Evolutionary conservation across 2,113 vertebrate species (phyloP), one percentile per base, ranked within the genome.

Genomic region (Turdus rufiventris): DNA sequence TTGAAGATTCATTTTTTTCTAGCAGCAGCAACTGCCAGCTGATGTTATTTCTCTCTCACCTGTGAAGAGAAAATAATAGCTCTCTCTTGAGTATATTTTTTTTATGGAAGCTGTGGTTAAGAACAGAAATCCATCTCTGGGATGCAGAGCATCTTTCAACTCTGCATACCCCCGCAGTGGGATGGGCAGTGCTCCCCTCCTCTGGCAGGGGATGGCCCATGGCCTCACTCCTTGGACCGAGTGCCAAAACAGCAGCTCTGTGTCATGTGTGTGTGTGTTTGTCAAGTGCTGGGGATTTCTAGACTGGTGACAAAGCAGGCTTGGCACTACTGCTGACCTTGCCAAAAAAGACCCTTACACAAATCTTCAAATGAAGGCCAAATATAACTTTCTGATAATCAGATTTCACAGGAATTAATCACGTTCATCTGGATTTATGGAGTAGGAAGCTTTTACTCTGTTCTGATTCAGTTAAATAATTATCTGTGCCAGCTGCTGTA

Each of bases 381-480:
- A 89, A 76, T 83, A 43, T 25, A 79, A 73, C 42, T 5, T 47
- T 40, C 34, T 62, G 33, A 33, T 72, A 62, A 68, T 14, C 82
- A 91, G 68, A 76, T 73, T 60, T 87, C 54, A 47, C 25, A 29
- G n/a, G 54, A 65, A 91, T 95, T 85, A 82, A 62, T 85, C 58
- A 94, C 5, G 0, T 75, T 95, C 81, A 66, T 70, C 78, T 91
- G 81, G 51, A 89, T 89, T 94, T 79, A 51, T 56, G 60, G 65
- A 51, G 38, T 80, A 85, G 93, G 78, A 93, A 95, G 75, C 43
- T 29, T 88, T 76, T 83, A 34, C 51, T 88, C 54, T 65, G 34
- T n/a, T 91, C 71, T 89, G 94, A 96, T 88, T 95, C 94, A 91
- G 85, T 76, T 77, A 54, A 91, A 76, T 58, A 79, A 88, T 79